Conservation (phyloP, 2,888 invertebrate genomes). For the Acrobasis suavella region DNA sequence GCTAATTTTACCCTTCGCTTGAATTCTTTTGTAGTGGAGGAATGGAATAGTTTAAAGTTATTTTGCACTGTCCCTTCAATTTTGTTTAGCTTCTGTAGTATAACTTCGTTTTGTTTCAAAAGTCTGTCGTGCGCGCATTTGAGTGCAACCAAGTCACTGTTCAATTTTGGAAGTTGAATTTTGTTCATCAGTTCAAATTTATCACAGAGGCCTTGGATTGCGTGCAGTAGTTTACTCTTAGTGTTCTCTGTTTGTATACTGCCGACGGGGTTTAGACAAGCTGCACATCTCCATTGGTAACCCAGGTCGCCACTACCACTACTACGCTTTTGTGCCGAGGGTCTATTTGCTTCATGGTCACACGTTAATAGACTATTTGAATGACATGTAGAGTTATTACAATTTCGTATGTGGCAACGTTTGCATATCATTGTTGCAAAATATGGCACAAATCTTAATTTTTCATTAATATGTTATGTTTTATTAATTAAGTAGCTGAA, state of each 20-base stretch:
- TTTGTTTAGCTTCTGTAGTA: conserved; percentile 52
- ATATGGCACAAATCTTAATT: not conserved
- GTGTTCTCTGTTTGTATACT: conserved; percentile 30
- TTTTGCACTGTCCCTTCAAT: conserved; percentile 32
- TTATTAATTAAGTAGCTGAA: too few relatives aligned
- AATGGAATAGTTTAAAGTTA: conserved; percentile 9
- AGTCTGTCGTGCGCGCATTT: conserved; percentile 55
- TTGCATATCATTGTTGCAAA: conserved; percentile 51
- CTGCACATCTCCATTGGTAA: conserved; percentile 58
- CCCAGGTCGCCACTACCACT: conserved; percentile 51
- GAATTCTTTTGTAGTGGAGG: conserved; percentile 33
- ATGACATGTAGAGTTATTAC: conserved; percentile 49
- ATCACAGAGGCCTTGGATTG: conserved; percentile 51
- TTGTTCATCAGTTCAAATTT: conserved; percentile 67
- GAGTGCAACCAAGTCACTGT: conserved; percentile 54
- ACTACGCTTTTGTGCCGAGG: conserved; percentile 20
- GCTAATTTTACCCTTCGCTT: conserved; percentile 44
- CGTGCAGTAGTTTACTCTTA: conserved; percentile 34
- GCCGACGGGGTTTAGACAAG: conserved; percentile 49
- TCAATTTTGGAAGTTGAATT: conserved; percentile 65
- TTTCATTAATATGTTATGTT: not conserved
- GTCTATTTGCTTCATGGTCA: not conserved
- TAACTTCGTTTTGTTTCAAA: conserved; percentile 57
- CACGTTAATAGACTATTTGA: conserved; percentile 33
- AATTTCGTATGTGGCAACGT: conserved; percentile 47